Conservation (phyloP, 2,113 vertebrate species). For the Ictidomys tridecemlineatus region DNA sequence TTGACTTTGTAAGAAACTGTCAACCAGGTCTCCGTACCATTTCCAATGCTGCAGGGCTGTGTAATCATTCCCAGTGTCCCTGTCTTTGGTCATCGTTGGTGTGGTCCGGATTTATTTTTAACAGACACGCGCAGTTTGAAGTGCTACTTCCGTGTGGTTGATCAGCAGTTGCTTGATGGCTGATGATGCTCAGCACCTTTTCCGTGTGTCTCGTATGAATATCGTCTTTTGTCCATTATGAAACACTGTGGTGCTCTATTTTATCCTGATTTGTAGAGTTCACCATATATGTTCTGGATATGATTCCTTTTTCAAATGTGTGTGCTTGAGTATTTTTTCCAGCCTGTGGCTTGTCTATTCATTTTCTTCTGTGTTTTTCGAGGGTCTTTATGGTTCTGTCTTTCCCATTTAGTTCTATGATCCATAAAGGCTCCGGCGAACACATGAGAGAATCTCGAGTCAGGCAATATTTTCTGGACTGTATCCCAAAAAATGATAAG, state of each 20-base stretch:
- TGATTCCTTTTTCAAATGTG: neutral
- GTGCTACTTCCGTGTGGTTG: neutral
- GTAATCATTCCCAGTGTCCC: neutral
- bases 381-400: neutral
- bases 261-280: neutral
- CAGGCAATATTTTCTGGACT: neutral
- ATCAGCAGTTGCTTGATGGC: neutral
- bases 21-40: neutral
- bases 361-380: conserved; percentile 18
- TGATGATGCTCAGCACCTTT: neutral
- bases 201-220: neutral
- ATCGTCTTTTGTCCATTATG: neutral
- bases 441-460: neutral
- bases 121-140: neutral
- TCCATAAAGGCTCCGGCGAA: neutral
- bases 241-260: neutral
- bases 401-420: neutral
- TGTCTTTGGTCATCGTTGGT: neutral
- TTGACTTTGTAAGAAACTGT: neutral
- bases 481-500: neutral
- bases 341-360: neutral
- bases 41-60: neutral
- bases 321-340: neutral
- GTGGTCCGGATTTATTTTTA: neutral
- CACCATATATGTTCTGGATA: neutral